Percentiles rank a stretch among this genome's conserved stretches.
These are phyloP conservation scores for Isichthys henryi DNA, from an alignment of 2,113 vertebrate genomes.

Conservation along the genomic window DNA sequence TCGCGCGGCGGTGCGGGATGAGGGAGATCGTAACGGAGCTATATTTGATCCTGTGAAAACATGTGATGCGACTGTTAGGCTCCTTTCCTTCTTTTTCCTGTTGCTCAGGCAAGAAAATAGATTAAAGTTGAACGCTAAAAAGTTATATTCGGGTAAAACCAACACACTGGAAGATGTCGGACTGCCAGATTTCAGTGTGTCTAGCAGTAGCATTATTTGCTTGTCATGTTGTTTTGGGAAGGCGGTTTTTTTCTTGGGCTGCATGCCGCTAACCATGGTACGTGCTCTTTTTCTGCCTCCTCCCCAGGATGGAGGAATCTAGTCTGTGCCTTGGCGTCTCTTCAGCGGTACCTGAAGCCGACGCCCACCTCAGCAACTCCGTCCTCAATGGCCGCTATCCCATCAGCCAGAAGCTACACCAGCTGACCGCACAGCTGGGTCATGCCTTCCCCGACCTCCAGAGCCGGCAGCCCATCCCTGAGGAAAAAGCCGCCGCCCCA, in stretches of 20 bases:
- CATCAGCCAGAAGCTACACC: constrained; percentile 96
- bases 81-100: background rate
- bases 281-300: constrained; percentile 32
- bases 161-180: background rate
- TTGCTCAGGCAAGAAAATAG: background rate
- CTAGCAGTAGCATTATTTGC: background rate
- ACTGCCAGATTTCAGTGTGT: background rate
- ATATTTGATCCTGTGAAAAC: constrained; percentile 14
- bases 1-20: background rate
- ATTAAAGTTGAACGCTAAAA: background rate
- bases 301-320: constrained; percentile 93
- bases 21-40: background rate
- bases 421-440: constrained; percentile 90
- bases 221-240: background rate
- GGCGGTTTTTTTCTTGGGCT: background rate
- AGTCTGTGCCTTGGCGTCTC: constrained; percentile 99
- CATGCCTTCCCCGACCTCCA: constrained; percentile 94
- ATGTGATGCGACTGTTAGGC: constrained; percentile 9
- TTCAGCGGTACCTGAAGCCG: constrained; percentile 80
- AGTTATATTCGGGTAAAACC: constrained; percentile 7
- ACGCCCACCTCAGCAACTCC: constrained; percentile 81
- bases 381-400: constrained; percentile 97
- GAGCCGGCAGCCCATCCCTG: constrained; percentile 78
- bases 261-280: background rate
- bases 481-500: constrained; percentile 75